These are phyloP conservation scores for Phalacrocorax carbo DNA, from an alignment of 2,113 vertebrate genomes.

Conservation along the genomic window DNA sequence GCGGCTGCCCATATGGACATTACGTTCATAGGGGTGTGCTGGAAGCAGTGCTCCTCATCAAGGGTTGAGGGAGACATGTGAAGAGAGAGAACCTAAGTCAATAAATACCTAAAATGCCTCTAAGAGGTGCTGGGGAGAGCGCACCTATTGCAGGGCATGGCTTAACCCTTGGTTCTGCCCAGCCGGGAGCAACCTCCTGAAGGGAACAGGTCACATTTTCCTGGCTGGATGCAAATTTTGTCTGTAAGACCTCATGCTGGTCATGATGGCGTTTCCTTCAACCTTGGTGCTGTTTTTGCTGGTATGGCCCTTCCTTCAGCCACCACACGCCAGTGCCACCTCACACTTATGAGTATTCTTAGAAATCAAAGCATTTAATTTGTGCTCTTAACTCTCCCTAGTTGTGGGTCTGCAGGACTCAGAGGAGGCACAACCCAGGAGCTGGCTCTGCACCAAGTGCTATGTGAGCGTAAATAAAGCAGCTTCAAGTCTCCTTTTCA, in stretches of 20 bases:
- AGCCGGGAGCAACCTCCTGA: neutral
- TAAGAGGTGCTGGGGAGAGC: neutral
- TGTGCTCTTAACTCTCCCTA: neutral
- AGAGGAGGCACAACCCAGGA: fast-evolving
- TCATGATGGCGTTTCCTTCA: neutral
- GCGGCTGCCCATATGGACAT: neutral
- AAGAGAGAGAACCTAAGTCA: neutral
- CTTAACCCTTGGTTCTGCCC: neutral
- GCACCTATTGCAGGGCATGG: neutral
- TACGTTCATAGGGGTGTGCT: fast-evolving
- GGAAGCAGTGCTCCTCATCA: neutral
- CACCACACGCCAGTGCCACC: neutral
- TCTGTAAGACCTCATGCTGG: neutral
- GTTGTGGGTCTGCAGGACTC: fast-evolving
- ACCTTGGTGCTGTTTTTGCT: neutral
- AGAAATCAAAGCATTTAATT: neutral
- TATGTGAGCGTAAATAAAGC: neutral
- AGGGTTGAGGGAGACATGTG: neutral
- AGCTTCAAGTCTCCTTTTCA: neutral
- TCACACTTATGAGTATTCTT: fast-evolving
- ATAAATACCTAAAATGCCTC: neutral
- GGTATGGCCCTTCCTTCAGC: neutral
- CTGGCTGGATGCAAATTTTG: neutral
- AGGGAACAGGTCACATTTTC: fast-evolving
- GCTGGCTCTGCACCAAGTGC: neutral